phyloP scores from a whole-genome alignment of 92 coral and sea anemone genomes.

The Umimayanthus chanpuru region DNA sequence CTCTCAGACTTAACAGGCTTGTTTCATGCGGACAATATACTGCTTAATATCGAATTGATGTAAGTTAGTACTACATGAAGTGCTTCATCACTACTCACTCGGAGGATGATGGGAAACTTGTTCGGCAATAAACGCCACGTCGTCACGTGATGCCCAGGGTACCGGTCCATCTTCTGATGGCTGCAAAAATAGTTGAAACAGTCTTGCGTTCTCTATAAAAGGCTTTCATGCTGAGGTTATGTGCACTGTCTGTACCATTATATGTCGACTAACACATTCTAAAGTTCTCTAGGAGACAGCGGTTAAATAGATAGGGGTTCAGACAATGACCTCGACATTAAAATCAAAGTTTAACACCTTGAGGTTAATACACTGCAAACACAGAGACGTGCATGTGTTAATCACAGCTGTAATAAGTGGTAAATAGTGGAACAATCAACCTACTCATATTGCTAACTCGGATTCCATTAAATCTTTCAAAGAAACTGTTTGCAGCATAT shows the following conservation, averaged over 20 bases:
- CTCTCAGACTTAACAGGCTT: too few relatives aligned
- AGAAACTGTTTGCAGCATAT: too few relatives aligned
- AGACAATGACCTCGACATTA: too few relatives aligned
- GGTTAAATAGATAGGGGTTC: neutral
- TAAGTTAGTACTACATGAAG: neutral
- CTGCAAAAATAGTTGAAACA: slow-evolving; percentile 37
- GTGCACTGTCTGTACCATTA: neutral
- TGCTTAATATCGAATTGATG: neutral
- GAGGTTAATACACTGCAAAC: too few relatives aligned
- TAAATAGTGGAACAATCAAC: too few relatives aligned
- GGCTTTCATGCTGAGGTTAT: neutral
- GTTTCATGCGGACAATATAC: neutral
- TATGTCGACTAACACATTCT: neutral
- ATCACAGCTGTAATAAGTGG: too few relatives aligned
- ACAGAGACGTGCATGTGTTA: too few relatives aligned
- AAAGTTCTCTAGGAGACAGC: neutral
- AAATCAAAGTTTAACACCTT: too few relatives aligned
- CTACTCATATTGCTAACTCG: too few relatives aligned
- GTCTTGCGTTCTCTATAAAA: neutral
- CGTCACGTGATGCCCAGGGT: slow-evolving; percentile 92
- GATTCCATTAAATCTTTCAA: too few relatives aligned
- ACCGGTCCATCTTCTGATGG: slow-evolving; percentile 80
- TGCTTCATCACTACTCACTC: slow-evolving; percentile 54
- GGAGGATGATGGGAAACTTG: slow-evolving; percentile 99
- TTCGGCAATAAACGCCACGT: slow-evolving; percentile 91